Conservation (phyloP, 2,888 invertebrate genomes). For the Alentia gelatinosa region DNA sequence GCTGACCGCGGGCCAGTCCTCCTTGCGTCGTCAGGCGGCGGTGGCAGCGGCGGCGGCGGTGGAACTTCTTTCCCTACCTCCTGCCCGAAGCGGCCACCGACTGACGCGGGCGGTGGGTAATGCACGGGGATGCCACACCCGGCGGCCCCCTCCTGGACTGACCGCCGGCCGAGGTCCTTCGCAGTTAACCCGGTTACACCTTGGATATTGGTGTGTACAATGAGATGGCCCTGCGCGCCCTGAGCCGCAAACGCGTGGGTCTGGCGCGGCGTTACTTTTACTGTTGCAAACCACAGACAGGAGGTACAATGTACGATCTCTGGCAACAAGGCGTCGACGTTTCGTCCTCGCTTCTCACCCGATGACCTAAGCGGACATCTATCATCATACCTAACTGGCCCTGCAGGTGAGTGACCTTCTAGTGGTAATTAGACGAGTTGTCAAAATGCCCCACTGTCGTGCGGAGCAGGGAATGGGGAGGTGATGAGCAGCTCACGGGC, state of each 20-base stretch:
- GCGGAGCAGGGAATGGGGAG: neutral
- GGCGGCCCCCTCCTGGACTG: neutral
- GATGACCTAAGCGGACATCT: neutral
- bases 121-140: neutral
- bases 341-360: neutral
- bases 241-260: neutral
- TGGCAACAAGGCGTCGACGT: neutral
- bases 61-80: neutral
- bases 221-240: neutral
- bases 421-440: neutral
- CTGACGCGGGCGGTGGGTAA: neutral
- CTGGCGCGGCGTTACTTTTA: neutral
- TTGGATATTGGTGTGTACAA: neutral
- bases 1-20: neutral
- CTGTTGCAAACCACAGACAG: neutral
- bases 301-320: slow-evolving; percentile 21
- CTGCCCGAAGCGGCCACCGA: neutral
- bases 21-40: too few relatives aligned
- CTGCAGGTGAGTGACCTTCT: neutral
- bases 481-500: neutral
- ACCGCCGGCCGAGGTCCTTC: neutral
- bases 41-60: neutral
- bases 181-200: neutral
- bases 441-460: neutral
- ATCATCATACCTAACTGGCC: neutral